phyloP scores from a whole-genome alignment of 2,888 invertebrate species.

The Griposia aprilina region DNA sequence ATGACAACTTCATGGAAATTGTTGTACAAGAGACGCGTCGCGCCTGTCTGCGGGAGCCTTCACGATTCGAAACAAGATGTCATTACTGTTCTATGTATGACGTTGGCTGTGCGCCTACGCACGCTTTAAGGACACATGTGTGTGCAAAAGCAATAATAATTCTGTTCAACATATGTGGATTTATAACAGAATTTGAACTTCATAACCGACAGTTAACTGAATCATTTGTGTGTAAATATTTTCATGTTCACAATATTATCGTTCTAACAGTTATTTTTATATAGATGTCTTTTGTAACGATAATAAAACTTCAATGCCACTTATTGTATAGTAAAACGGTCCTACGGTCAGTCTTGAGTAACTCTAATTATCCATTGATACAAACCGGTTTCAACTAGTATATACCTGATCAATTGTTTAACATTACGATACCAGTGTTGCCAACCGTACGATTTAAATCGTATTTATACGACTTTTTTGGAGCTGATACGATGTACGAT shows the following conservation, averaged over 20 bases:
- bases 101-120: constrained; percentile 14
- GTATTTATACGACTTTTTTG: no score
- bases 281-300: constrained; percentile 7
- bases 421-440: constrained; percentile 20
- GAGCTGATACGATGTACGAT: no score
- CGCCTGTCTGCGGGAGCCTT: background rate
- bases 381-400: constrained; percentile 38
- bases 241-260: background rate
- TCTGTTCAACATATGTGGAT: background rate
- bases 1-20: no score
- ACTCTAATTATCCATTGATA: constrained; percentile 53
- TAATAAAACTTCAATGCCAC: constrained; percentile 40
- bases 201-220: background rate
- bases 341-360: constrained; percentile 39
- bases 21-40: no score
- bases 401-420: constrained; percentile 48
- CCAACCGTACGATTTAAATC: no score
- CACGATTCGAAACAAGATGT: constrained; percentile 22
- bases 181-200: background rate
- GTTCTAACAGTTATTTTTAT: constrained; percentile 24
- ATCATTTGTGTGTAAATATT: constrained; percentile 14
- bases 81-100: constrained; percentile 6
- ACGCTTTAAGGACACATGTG: constrained; percentile 15
- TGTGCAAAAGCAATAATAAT: constrained; percentile 1
- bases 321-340: constrained; percentile 31